phyloP scores from a whole-genome alignment of 2,797 vertebrate species.

The Spondyliosoma cantharus region DNA sequence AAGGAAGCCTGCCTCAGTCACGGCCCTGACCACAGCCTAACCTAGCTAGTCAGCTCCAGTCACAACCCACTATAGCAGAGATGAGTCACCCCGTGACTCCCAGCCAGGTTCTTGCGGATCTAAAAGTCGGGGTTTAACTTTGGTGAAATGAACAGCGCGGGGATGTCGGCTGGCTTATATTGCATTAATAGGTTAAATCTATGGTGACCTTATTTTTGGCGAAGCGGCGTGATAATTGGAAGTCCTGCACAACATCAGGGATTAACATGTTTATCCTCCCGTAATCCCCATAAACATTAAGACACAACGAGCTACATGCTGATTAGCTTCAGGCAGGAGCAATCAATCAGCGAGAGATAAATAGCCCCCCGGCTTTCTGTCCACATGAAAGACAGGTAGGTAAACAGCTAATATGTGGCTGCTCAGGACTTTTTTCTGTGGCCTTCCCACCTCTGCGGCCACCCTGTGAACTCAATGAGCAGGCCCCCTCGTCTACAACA shows the following conservation, averaged over 20 bases:
- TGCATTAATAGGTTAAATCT: conserved; percentile 82
- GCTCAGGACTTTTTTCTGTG: conserved; percentile 45
- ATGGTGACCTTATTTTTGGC: conserved; percentile 80
- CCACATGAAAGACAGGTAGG: conserved; percentile 67
- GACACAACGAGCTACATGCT: conserved; percentile 82
- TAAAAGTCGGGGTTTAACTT: conserved; percentile 60
- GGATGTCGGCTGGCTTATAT: conserved; percentile 73
- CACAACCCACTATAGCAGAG: conserved; percentile 63
- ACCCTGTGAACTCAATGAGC: conserved; percentile 52
- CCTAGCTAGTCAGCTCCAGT: conserved; percentile 82
- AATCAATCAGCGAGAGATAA: conserved; percentile 82
- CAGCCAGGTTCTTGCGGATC: conserved; percentile 22
- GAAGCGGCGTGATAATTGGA: conserved; percentile 79
- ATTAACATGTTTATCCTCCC: conserved; percentile 82
- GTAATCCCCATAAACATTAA: conserved; percentile 85
- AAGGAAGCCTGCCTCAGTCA: conserved; percentile 80
- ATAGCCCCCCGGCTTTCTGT: conserved; percentile 67
- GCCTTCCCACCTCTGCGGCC: conserved; percentile 30
- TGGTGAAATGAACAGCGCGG: conserved; percentile 65
- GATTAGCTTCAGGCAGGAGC: conserved; percentile 80
- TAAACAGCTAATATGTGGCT: conserved; percentile 62
- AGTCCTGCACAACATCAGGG: conserved; percentile 79
- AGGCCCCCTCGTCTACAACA: conserved; percentile 16
- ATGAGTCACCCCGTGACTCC: conserved; percentile 61
- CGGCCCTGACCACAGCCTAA: conserved; percentile 83